Percentiles rank a stretch among this genome's conserved stretches.
Conservation (phyloP, 2,113 vertebrate species). For the Calidris pugnax region DNA sequence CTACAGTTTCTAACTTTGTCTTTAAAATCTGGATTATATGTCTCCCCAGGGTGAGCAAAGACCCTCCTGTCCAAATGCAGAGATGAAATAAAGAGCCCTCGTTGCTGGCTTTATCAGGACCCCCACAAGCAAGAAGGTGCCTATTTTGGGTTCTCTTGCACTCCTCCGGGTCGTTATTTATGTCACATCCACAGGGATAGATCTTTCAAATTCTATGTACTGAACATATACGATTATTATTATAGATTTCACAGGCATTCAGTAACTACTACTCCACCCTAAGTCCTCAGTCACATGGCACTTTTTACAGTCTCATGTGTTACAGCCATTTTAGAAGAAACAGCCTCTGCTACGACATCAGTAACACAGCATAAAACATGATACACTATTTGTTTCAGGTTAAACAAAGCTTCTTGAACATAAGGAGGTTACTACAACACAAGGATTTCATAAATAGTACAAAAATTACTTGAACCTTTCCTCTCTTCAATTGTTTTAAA, state of each 20-base stretch:
- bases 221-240: neutral
- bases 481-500: neutral
- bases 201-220: neutral
- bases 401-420: neutral
- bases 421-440: neutral
- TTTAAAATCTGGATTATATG: neutral
- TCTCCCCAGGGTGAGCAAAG: rapidly evolving
- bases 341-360: neutral
- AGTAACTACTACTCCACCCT: neutral
- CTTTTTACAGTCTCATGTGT: neutral
- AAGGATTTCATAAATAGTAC: neutral
- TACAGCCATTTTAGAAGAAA: neutral
- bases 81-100: neutral
- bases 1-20: neutral
- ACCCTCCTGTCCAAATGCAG: neutral
- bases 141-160: neutral
- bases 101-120: neutral
- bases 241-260: neutral
- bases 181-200: neutral
- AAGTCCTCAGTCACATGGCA: neutral
- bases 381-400: neutral
- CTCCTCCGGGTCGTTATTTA: neutral
- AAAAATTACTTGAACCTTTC: neutral
- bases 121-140: neutral
- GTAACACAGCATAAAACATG: neutral